Evolutionary conservation across 2,888 invertebrate species (phyloP).

Genomic region (Seira sanloemensis): DNA sequence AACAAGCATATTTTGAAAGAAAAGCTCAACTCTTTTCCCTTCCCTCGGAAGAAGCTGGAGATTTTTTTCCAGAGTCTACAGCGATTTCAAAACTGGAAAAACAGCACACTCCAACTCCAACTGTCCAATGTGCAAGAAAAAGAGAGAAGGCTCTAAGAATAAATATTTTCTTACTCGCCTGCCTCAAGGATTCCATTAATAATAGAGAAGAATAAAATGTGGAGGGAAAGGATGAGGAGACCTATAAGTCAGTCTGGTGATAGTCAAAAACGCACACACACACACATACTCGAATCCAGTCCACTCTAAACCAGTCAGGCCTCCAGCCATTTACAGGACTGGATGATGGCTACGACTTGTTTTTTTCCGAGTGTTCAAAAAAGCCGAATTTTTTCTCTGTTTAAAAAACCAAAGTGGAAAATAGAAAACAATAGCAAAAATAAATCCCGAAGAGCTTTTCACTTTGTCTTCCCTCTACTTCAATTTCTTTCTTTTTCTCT

Average conservation of each 20-base stretch:
- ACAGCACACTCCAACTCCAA: not conserved
- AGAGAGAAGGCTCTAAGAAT: not conserved
- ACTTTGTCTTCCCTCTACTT: conserved; percentile 33
- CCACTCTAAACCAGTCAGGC: conserved; percentile 8
- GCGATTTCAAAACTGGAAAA: not conserved
- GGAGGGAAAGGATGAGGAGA: conserved; percentile 1
- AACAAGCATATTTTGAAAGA: not conserved
- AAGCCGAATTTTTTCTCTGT: conserved; percentile 21
- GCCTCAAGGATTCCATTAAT: conserved; percentile 48
- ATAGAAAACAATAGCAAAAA: conserved; percentile 40
- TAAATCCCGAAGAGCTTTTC: conserved; percentile 52
- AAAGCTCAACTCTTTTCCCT: conserved; percentile 8
- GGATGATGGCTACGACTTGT: conserved; percentile 22
- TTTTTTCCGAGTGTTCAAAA: not conserved
- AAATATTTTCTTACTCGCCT: not conserved
- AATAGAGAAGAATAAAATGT: conserved; percentile 31
- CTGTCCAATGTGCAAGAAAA: not conserved
- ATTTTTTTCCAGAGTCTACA: not conserved
- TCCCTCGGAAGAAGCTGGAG: not conserved
- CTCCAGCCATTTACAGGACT: conserved; percentile 1
- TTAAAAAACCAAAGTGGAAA: conserved; percentile 1
- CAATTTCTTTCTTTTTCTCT: conserved; percentile 24
- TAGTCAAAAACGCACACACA: conserved; percentile 7
- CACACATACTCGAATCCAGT: conserved; percentile 18
- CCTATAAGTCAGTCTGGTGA: not conserved